Percentiles rank a stretch among this genome's conserved stretches.
These are phyloP conservation scores for Corydoras sp. DNA, from an alignment of 2,113 vertebrate species.

Conservation along the genomic window DNA sequence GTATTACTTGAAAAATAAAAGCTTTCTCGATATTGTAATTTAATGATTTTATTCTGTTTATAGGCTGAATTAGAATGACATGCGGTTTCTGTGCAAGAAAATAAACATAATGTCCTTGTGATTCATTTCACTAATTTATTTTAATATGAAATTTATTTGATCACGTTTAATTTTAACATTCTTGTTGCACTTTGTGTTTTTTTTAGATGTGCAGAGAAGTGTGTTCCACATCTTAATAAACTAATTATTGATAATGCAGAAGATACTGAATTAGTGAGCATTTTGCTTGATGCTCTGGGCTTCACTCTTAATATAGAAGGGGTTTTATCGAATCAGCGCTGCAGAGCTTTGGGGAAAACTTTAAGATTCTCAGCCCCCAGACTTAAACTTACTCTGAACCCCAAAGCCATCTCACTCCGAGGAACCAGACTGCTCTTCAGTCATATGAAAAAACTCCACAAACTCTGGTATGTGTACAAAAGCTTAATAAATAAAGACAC, in stretches of 20 bases:
- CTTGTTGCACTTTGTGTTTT: background rate
- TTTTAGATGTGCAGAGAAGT: background rate
- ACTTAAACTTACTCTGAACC: slow-evolving; percentile 32
- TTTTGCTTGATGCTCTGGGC: slow-evolving; percentile 23
- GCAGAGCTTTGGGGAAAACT: slow-evolving; percentile 29
- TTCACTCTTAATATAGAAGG: slow-evolving; percentile 15
- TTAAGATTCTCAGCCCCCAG: slow-evolving; percentile 21
- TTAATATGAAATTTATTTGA: too few species aligned
- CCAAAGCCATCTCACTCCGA: slow-evolving; percentile 17
- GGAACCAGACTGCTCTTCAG: slow-evolving; percentile 27
- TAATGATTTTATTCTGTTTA: too few species aligned
- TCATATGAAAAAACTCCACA: slow-evolving; percentile 4
- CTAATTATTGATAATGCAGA: background rate
- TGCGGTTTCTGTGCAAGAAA: too few species aligned
- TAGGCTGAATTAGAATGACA: too few species aligned
- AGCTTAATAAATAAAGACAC: background rate
- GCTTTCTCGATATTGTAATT: too few species aligned
- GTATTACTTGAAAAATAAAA: too few species aligned
- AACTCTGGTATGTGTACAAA: slow-evolving; percentile 23
- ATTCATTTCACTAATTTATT: too few species aligned
- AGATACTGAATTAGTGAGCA: background rate
- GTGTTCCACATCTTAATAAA: background rate
- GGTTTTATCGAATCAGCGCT: slow-evolving; percentile 12
- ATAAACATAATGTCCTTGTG: too few species aligned
- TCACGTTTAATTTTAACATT: background rate